Evolutionary conservation across 2,113 vertebrate genomes (phyloP).

Genomic region (Gorsachius goisagi): DNA sequence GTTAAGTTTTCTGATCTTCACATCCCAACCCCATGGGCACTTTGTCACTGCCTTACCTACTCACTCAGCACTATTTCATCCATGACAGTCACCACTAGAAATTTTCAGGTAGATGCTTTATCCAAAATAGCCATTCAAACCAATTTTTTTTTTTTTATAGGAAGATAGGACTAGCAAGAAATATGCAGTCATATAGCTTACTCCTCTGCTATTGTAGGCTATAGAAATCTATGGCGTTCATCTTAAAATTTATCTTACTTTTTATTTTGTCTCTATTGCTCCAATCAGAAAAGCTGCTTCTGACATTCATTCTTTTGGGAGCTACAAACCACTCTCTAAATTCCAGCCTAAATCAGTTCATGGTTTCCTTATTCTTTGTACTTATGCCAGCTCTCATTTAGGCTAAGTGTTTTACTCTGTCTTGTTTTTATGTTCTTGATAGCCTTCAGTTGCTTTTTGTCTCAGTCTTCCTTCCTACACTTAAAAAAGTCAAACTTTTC

Average conservation of each 20-base stretch:
- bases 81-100: not conserved
- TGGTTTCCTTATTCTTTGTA: not conserved
- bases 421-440: not conserved
- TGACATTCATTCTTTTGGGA: not conserved
- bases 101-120: not conserved
- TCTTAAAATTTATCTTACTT: not conserved
- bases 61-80: not conserved
- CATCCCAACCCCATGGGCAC: not conserved
- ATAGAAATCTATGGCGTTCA: not conserved
- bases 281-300: not conserved
- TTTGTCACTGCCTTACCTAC: not conserved
- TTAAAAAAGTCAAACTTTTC: not conserved
- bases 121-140: not conserved
- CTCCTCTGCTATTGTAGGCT: not conserved
- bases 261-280: not conserved
- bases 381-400: not conserved
- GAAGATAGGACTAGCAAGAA: not conserved
- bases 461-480: not conserved
- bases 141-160: not conserved
- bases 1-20: not conserved
- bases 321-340: not conserved
- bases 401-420: not conserved
- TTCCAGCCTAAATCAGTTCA: not conserved
- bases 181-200: not conserved
- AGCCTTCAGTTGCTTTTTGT: not conserved